phyloP scores from a whole-genome alignment of 2,797 vertebrate species.

The Pachyuromys duprasi region DNA sequence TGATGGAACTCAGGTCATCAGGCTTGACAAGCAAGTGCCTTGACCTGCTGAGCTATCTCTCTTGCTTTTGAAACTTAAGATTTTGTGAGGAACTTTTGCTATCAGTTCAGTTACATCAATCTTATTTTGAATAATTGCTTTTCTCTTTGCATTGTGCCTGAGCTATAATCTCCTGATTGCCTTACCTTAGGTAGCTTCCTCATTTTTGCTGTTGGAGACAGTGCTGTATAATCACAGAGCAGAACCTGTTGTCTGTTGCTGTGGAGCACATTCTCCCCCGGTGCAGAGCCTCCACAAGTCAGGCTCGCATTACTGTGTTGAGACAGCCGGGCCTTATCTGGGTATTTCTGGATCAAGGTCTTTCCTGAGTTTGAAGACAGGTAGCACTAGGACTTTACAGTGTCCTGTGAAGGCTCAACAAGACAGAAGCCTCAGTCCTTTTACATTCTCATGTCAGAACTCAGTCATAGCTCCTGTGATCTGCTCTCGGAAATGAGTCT shows the following conservation, averaged over 20 bases:
- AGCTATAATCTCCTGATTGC: background rate
- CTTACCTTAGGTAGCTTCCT: background rate
- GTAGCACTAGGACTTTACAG: background rate
- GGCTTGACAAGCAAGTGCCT: background rate
- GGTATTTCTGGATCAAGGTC: background rate
- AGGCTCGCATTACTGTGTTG: background rate
- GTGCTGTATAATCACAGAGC: background rate
- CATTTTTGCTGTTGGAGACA: background rate
- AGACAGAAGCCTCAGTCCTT: background rate
- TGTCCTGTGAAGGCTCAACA: background rate
- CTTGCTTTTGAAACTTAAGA: background rate
- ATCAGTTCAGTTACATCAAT: background rate
- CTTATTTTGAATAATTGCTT: background rate
- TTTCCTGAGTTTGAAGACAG: background rate
- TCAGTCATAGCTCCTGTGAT: background rate
- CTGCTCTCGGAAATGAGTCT: background rate
- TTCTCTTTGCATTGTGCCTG: background rate
- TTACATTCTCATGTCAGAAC: background rate
- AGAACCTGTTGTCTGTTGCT: background rate
- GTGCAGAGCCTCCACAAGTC: background rate
- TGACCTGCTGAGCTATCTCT: background rate
- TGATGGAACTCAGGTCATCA: background rate
- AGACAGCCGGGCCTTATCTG: background rate
- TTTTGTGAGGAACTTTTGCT: background rate
- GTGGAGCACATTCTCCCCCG: background rate